phyloP scores from a whole-genome alignment of 2,797 vertebrate species.

The Pipistrellus kuhlii region DNA sequence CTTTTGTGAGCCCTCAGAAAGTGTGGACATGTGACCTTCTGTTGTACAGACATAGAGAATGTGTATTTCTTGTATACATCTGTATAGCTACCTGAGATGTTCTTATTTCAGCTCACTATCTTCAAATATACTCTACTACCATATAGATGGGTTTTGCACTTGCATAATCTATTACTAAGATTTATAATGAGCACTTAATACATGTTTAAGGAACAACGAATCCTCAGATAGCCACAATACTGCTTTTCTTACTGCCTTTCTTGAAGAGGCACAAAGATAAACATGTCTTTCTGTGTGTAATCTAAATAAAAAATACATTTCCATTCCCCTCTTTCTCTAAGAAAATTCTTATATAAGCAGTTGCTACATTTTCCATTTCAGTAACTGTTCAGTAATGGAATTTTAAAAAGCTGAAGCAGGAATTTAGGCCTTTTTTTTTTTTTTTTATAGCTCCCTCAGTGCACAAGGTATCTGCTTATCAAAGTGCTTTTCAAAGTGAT shows the following conservation, averaged over 20 bases:
- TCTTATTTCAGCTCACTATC: constrained; percentile 55
- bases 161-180: constrained; percentile 66
- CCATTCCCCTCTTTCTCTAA: constrained; percentile 45
- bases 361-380: constrained; percentile 54
- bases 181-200: constrained; percentile 77
- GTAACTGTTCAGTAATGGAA: constrained; percentile 62
- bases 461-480: constrained; percentile 64
- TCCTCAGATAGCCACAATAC: constrained; percentile 18
- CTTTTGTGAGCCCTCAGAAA: constrained; percentile 50
- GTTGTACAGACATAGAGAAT: neutral
- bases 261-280: constrained; percentile 65
- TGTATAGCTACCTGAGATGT: neutral
- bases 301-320: constrained; percentile 67
- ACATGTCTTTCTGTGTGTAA: constrained; percentile 59
- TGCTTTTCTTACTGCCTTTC: constrained; percentile 70
- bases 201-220: constrained; percentile 67
- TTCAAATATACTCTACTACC: constrained; percentile 65
- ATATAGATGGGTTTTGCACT: constrained; percentile 66
- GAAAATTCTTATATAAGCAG: constrained; percentile 69
- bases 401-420: constrained; percentile 62
- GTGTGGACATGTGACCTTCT: neutral
- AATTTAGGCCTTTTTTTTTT: constrained; percentile 60
- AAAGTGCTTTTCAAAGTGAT: constrained; percentile 70
- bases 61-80: constrained; percentile 62
- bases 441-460: constrained; percentile 34